Conservation (phyloP, 2,113 vertebrate species). For the Lipotes vexillifer region DNA sequence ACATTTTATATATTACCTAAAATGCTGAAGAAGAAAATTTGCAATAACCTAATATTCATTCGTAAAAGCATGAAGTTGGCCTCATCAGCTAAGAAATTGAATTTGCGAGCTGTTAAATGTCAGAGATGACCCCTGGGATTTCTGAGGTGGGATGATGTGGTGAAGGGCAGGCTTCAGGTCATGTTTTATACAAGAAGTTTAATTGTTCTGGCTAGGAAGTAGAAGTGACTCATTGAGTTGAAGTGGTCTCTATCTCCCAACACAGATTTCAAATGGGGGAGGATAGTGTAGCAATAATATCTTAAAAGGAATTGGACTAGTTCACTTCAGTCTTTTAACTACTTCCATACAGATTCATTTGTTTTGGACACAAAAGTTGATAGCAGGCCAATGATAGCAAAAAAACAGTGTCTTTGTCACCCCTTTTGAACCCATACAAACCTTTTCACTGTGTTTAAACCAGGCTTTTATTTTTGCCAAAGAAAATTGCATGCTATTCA, state of each 20-base stretch:
- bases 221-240: conserved; percentile 84
- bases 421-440: conserved; percentile 78
- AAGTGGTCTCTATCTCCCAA: conserved; percentile 84
- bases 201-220: conserved; percentile 86
- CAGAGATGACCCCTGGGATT: conserved; percentile 80
- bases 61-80: conserved; percentile 77
- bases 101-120: conserved; percentile 85
- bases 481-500: conserved; percentile 76
- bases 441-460: conserved; percentile 77
- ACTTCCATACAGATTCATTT: conserved; percentile 85
- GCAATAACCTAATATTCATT: conserved; percentile 70
- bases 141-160: conserved; percentile 83
- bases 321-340: conserved; percentile 83
- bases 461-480: conserved; percentile 56
- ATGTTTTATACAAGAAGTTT: conserved; percentile 86
- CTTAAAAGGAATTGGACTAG: conserved; percentile 77
- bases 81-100: conserved; percentile 77
- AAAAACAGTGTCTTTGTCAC: conserved; percentile 80
- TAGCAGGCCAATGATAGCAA: conserved; percentile 81
- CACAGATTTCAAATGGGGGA: conserved; percentile 81
- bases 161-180: conserved; percentile 83
- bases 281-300: conserved; percentile 78
- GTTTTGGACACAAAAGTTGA: conserved; percentile 83
- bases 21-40: conserved; percentile 48
- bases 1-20: conserved; percentile 17